A percentile compares a stretch with the other conserved stretches of the same genome.
These are phyloP conservation scores for Laticauda colubrina DNA, from an alignment of 2,113 vertebrate species.

Conservation along the genomic window DNA sequence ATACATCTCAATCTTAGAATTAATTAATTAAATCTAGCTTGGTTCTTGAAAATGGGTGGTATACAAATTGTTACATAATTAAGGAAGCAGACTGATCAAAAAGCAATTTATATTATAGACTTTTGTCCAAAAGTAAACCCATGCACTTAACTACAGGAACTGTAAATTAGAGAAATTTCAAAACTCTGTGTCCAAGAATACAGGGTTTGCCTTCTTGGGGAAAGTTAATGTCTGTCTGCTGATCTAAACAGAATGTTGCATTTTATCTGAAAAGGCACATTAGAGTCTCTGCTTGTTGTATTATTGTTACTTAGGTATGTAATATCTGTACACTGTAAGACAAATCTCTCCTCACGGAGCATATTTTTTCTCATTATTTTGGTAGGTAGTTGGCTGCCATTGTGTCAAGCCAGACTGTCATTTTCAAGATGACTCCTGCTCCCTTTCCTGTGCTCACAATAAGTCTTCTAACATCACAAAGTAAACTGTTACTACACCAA, in stretches of 20 bases:
- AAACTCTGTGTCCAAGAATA: background rate
- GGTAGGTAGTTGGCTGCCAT: background rate
- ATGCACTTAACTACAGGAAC: background rate
- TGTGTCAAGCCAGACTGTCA: background rate
- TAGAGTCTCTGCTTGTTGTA: background rate
- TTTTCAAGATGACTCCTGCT: background rate
- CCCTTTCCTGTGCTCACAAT: background rate
- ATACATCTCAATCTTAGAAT: background rate
- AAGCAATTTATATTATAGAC: background rate
- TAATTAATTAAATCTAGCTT: background rate
- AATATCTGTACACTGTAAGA: background rate
- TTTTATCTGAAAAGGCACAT: background rate
- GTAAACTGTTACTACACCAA: background rate
- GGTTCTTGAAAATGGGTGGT: background rate
- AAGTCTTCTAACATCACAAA: background rate
- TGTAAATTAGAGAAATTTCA: background rate
- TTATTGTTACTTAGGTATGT: background rate
- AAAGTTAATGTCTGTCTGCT: background rate
- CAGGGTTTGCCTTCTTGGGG: background rate
- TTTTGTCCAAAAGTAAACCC: background rate
- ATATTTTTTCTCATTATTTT: background rate
- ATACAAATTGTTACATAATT: background rate
- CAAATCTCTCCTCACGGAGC: background rate
- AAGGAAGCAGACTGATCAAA: background rate
- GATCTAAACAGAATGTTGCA: background rate